Percentiles rank a stretch among this genome's conserved stretches.
Conservation (phyloP, 2,888 invertebrate species). For the Acanthosepion esculentum region DNA sequence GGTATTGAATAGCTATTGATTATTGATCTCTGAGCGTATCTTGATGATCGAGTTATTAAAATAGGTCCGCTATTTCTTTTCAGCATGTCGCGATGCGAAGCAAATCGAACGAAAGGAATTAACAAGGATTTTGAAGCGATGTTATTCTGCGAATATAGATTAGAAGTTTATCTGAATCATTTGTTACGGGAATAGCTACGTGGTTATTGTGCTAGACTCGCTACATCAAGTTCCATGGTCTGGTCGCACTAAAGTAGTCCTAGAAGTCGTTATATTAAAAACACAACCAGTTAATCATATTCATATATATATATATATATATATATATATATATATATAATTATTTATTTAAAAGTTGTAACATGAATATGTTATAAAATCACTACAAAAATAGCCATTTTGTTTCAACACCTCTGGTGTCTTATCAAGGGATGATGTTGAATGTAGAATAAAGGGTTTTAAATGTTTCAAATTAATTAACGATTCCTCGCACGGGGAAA, state of each 20-base stretch:
- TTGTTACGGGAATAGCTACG: background rate
- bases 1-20: background rate
- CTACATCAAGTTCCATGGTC: background rate
- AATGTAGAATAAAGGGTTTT: no score
- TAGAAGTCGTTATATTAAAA: background rate
- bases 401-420: no score
- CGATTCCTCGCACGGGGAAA: no score
- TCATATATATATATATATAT: no score
- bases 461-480: no score
- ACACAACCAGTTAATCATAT: no score
- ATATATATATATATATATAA: no score
- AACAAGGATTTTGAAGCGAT: background rate
- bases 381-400: no score
- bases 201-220: background rate
- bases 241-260: fast-evolving
- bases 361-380: no score
- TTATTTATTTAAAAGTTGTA: no score
- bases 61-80: background rate
- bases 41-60: background rate
- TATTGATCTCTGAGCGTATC: background rate
- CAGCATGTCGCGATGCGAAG: background rate
- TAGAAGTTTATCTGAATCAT: background rate
- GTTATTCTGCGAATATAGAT: background rate
- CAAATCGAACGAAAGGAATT: background rate
- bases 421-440: no score